These are phyloP conservation scores for Aplocera efformata DNA, from an alignment of 2,888 invertebrate genomes.

Conservation along the genomic window DNA sequence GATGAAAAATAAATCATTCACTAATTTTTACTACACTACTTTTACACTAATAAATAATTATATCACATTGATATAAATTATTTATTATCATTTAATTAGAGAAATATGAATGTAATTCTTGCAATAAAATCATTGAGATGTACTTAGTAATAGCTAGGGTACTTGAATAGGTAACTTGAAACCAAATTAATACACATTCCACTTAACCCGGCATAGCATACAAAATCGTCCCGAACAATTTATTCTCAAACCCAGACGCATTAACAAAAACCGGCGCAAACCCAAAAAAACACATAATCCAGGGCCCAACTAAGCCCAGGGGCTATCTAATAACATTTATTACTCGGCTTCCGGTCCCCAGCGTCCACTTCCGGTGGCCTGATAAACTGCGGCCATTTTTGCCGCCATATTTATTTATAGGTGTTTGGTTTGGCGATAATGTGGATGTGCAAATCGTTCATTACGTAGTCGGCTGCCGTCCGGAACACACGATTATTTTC, in stretches of 20 bases:
- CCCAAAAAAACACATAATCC: constrained; percentile 64
- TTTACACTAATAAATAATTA: too few species aligned
- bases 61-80: too few species aligned
- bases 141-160: too few species aligned
- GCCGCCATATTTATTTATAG: constrained; percentile 80
- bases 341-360: constrained; percentile 72
- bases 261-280: constrained; percentile 70
- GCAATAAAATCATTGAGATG: too few species aligned
- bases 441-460: constrained; percentile 61
- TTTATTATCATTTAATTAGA: too few species aligned
- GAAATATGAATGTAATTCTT: too few species aligned
- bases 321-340: constrained; percentile 81
- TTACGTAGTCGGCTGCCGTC: constrained; percentile 40
- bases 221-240: constrained; percentile 64
- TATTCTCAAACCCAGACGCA: constrained; percentile 73
- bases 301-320: constrained; percentile 71
- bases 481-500: constrained; percentile 32
- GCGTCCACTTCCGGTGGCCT: constrained; percentile 77
- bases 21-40: too few species aligned
- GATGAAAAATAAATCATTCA: too few species aligned
- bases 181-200: not conserved
- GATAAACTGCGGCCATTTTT: constrained; percentile 80
- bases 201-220: constrained; percentile 32
- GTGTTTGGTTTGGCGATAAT: constrained; percentile 66
- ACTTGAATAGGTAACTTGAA: not conserved